phyloP scores from a whole-genome alignment of 2,888 invertebrate genomes.

The Conomelus anceps region DNA sequence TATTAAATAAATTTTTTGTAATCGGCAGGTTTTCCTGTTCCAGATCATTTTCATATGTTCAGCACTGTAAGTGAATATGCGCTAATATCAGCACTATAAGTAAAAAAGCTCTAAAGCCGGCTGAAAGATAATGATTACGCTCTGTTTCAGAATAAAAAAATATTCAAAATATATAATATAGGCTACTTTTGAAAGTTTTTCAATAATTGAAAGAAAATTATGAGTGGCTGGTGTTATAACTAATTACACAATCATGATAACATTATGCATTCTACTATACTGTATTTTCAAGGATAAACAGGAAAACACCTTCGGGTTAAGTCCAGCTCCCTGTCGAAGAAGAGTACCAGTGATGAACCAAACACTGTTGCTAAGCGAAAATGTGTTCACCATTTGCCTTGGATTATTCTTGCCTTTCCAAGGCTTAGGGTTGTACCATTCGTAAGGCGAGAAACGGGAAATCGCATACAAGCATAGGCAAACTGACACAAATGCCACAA shows the following conservation, averaged over 20 bases:
- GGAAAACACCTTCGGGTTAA: slow-evolving; percentile 49
- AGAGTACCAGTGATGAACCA: slow-evolving; percentile 62
- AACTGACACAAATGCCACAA: slow-evolving; percentile 55
- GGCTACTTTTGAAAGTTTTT: no score
- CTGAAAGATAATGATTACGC: no score
- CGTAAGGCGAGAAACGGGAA: slow-evolving; percentile 56
- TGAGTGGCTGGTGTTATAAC: background rate
- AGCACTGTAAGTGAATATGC: no score
- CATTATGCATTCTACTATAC: background rate
- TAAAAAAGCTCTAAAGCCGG: no score
- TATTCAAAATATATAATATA: no score
- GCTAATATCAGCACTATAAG: no score
- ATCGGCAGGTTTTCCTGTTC: no score
- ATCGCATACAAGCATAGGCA: slow-evolving; percentile 44
- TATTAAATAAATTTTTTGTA: no score
- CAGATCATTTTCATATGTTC: no score
- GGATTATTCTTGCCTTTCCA: background rate
- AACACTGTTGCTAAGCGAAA: slow-evolving; percentile 54
- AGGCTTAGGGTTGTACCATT: slow-evolving; percentile 44
- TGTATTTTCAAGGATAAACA: background rate
- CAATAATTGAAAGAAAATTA: background rate
- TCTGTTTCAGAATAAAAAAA: no score
- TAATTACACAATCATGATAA: background rate
- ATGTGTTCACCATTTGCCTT: slow-evolving; percentile 51
- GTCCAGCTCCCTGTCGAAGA: slow-evolving; percentile 54